Base-by-base conservation (phyloP, 1,140 invertebrate genomes). In the Phymastichus coffea region DNA sequence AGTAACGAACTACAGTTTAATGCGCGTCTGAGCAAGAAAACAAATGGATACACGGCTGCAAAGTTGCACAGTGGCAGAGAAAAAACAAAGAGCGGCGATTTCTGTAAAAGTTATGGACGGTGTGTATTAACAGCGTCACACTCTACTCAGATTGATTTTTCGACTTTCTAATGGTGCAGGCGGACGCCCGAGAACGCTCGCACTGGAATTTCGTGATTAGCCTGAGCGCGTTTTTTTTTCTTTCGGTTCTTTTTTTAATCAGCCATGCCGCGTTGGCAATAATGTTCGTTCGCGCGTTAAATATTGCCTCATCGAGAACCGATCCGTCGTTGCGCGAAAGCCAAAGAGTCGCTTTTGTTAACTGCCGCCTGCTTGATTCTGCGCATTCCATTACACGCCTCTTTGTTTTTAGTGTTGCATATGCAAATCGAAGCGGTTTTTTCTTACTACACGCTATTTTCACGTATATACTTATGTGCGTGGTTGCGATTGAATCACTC, bases 241-340 rank as follows among this genome's bases (percentile, higher is more conserved):
- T 64, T 64, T 59, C 62, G 47, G 65, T 33, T 33, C 12, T 33
- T 33, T 33, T 6, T 33, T 12, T 7, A 33, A 33, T 7, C 58
- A 47, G 30, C 52, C 6, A 23, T 30, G 40, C 63, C 43, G 61
- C n/a, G 70, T 77, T 77, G 68, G 72, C 72, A 72, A 75, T 75
- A 77, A 72, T 76, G 72, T 68, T 74, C 74, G 73, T 70, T 76
- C 61, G 73, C 70, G 75, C 74, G 76, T 75, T 72, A 56, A 74
- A 71, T 72, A 70, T 78, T 78, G 70, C 74, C 66, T 69, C 74
- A 77, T 69, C 70, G 62, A 46, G 61, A 55, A 10, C 54, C 58
- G 30, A 48, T 38, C 57, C 15, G 4, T 20, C 52, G 26, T 23
- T 26, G 20, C 49, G 49, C 33, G 17, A 44, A 59, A 59, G 30